Evolutionary conservation across 2,113 vertebrate genomes (phyloP), one percentile per base, ranked within the genome.

Genomic region (Brevimyrus niger): DNA sequence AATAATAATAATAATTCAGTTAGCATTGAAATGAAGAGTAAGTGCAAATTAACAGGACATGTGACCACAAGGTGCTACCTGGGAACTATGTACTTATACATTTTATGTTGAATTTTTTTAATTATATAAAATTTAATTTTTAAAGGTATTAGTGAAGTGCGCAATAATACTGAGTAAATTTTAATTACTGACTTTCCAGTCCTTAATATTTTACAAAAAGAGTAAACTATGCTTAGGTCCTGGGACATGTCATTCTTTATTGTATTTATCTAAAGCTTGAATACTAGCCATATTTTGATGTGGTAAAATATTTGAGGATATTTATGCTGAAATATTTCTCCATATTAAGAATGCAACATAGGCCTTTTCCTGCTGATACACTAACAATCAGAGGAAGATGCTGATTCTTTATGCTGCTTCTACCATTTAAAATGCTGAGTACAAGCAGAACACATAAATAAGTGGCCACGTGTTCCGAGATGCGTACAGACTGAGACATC

Each of bases 371-470:
- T 90, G 92, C 92, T 92, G 91, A 82, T n/a, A 93, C 91, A 69
- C 27, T 50, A 89, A 92, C 90, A 89, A 76, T 89, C 89, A 89
- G 82, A 90, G 89, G 94, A 92, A 94, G 93, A 84, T 90, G 92
- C 91, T 90, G 90, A 92, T 93, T 93, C 91, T 93, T 94, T 94
- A 92, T 91, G 94, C 93, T 93, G 90, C 92, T 88, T 90, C 90
- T 89, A 90, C 92, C 92, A 93, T 93, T 94, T 94, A 94, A 94
- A 88, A 93, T 23, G 92, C 92, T 91, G 92, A 93, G 92, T 92
- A 94, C 93, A 94, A 93, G 94, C 92, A 91, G 93, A 92, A 93
- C 94, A 91, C 92, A 94, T 94, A 95, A 96, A 94, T 95, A 95
- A 95, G 94, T 89, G 93, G 90, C 48, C 88, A 91, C 91, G 89